Conservation (phyloP, 2,113 vertebrate species). For the Crotalus viridis region DNA sequence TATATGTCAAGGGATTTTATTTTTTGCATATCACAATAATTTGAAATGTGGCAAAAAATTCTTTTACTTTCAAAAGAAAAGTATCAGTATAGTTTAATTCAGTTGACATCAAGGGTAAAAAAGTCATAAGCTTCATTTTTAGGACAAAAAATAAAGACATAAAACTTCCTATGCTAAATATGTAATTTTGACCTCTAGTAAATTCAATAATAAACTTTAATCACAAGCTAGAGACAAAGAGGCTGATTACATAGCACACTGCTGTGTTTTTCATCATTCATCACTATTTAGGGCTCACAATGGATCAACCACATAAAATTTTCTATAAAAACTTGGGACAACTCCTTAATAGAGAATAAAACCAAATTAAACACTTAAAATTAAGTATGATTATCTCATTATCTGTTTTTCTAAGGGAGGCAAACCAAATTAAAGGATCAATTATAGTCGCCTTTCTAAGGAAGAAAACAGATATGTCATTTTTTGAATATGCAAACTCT, state of each 20-base stretch:
- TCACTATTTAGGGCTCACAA: neutral
- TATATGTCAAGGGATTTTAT: slow-evolving; percentile 1
- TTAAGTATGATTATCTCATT: neutral
- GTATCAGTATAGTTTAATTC: neutral
- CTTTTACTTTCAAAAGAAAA: neutral
- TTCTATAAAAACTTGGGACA: neutral
- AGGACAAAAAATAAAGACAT: neutral
- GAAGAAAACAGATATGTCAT: neutral
- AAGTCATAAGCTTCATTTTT: neutral
- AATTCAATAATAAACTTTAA: slow-evolving; percentile 13
- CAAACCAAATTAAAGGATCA: neutral
- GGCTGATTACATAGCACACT: neutral
- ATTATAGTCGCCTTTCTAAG: neutral
- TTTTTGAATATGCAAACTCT: neutral
- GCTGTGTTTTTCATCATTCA: neutral
- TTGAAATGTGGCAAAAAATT: neutral
- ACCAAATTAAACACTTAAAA: neutral
- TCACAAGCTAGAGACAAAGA: neutral
- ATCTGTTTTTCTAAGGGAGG: too few relatives aligned
- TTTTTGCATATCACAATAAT: slow-evolving; percentile 6
- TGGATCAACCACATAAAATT: neutral
- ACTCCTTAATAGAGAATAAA: neutral
- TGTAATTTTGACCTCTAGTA: neutral
- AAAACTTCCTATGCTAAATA: neutral
- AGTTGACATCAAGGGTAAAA: neutral